Evolutionary conservation across 2,888 invertebrate genomes (phyloP), one percentile per base, ranked within the genome.

Genomic region (Amiota communis): DNA sequence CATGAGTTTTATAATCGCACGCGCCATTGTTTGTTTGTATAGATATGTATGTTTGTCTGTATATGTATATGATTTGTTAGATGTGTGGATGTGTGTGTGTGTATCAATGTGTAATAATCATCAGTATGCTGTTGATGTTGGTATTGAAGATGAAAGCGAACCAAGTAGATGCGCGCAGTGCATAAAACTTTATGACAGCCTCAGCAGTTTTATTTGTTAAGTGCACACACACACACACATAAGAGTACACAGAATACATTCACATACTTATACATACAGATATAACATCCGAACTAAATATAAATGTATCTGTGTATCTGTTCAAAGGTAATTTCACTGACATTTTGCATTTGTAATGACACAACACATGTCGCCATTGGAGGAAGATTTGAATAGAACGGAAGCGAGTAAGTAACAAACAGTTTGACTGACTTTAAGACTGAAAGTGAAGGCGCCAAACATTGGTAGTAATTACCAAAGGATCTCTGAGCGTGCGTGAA

Each of bases 301-400:
- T 36, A 15, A 59, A 17, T 36, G 23, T 69, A 69, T 53, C 20
- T 53, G 23, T 13, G 65, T 74, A 57, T 48, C 48, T 67, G 63
- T 57, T 46, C 70, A 64, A 65, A 77, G 79, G 84, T 80, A 86
- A 86, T 85, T 82, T 80, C 79, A 79, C 78, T 82, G 84, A 79
- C 86, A 85, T 86, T 85, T 81, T 85, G 86, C 78, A 85, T 86
- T 85, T 81, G 80, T 81, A 82, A 86, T 85, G 81, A 85, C 81
- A 79, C 86, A 84, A 85, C 84, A 85, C 78, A 75, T 74, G 75
- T 73, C 74, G 77, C 68, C 72, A 46, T 13, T 3, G 15, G 23
- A 61, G n/a, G 23, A 57, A 12, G 69, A 72, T 15, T 8, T 13
- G 2, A 15, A n/a, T 36, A 36, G 36, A 6, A 36, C 2, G 36